Base-by-base conservation (phyloP, 2,888 invertebrate species). In the Trimorus sp. region DNA sequence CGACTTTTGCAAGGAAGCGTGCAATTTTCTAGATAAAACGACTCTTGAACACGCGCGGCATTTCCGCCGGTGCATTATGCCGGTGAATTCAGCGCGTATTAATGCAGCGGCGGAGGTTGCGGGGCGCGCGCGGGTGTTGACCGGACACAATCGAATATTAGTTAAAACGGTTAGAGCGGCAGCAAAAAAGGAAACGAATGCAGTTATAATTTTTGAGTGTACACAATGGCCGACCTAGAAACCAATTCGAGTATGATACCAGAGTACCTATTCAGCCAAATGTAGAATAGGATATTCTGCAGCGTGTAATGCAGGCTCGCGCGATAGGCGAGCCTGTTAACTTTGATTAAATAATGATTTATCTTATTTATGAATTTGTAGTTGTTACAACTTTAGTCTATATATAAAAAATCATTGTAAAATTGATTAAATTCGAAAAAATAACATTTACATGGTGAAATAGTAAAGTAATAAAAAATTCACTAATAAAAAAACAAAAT, bases 211-310 rank as follows among this genome's bases (percentile, higher is more conserved):
- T 82, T 70, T 71, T 38, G 16, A 49, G 58, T 14, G 42, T 60
- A 26, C 42, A 79, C 68, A 82, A 82, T 79, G 48, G 71, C 66
- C 69, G 76, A 71, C 71, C 82, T 68, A 82, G 71, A 79, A 82
- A 82, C 62, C 79, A 79, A 75, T 82, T 79, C 75, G 75, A 79
- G 75, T 79, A 82, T 76, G 75, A 83, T 76, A 70, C 48, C 73
- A 38, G 79, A 73, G 75, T 79, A 83, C 73, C 79, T 79, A 76
- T 83, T 79, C 79, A 79, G 79, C 49, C 60, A 69, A 69, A 83
- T 70, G 79, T 65, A 79, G 79, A 79, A 83, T 83, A 62, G 79
- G 76, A 83, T 83, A 83, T 76, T 73, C 76, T 79, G 76, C 73
- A 79, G 73, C 79, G 59, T 76, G 83, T 77, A 79, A 79, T 83